A percentile compares a stretch with the other conserved stretches of the same genome.
Conservation (phyloP, 2,113 vertebrate species). For the Forbesichthys agassizii region DNA sequence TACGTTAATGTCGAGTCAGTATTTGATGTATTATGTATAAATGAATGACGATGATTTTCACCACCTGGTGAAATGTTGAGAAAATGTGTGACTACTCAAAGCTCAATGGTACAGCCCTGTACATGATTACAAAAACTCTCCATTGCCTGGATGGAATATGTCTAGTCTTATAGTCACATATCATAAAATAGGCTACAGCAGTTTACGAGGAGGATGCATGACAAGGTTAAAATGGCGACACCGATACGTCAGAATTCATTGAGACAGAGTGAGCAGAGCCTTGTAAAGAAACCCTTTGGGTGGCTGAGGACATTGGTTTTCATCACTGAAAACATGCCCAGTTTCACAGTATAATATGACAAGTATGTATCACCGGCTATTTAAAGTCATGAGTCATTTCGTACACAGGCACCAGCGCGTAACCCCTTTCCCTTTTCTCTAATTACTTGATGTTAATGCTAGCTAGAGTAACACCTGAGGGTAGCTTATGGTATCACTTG, state of each 20-base stretch:
- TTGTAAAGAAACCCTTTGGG: not conserved
- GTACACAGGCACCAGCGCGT: not conserved
- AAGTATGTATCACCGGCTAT: constrained; percentile 1
- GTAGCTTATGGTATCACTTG: not conserved
- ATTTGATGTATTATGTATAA: no score
- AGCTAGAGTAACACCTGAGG: not conserved
- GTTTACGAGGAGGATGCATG: no score
- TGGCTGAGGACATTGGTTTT: constrained; percentile 4
- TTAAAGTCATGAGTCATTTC: constrained; percentile 22
- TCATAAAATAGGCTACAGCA: not conserved
- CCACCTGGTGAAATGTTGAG: no score
- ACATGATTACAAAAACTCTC: not conserved
- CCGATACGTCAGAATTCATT: constrained; percentile 5
- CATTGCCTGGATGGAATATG: constrained; percentile 6
- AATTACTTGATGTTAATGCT: constrained; percentile 23
- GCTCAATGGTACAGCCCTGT: no score
- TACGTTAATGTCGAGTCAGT: no score
- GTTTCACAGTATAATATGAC: not conserved
- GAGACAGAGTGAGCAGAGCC: not conserved
- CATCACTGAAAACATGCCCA: not conserved
- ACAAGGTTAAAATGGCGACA: constrained; percentile 15
- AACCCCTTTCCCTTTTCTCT: constrained; percentile 10
- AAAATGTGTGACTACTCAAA: no score
- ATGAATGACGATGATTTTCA: no score
- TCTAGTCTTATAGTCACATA: constrained; percentile 10